Evolutionary conservation across 2,888 invertebrate species (phyloP), one percentile per base, ranked within the genome.

Genomic region (Scaptomyza reducta): DNA sequence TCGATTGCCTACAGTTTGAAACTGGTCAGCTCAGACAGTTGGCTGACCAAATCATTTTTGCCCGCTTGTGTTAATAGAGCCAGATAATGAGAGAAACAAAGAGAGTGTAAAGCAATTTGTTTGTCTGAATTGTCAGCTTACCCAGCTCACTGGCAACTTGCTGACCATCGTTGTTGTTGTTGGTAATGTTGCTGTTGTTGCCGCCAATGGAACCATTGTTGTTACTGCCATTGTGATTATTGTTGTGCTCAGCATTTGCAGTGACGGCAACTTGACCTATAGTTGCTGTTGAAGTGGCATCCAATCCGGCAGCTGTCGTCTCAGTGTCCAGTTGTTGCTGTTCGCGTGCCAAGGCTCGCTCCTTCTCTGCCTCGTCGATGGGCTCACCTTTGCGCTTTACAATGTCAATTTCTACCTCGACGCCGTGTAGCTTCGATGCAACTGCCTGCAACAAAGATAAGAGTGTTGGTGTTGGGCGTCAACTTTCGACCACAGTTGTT

Each of bases 341-440:
- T 46, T 88, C 87, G 35, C 87, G 77, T 59, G 76, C 71, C 68
- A 87, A 62, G 18, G 84, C 89, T 38, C 90, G 87, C 42, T 81
- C 77, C 60, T 85, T 89, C 25, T 90, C 91, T 42, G 90, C 89
- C 56, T 90, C 91, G 63, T 90, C 90, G 62, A 92, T 88, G 61
- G 91, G 91, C 88, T 96, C 96, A 70, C 96, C 95, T 90, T 97
- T 97, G 1, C 96, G 95, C 92, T 97, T 96, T 75, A 97, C 92
- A 67, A 99, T 96, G 89, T 97, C 95, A 82, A 99, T 97, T 88
- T 97, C 96, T 18, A 99, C 97, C 90, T 98, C 97, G 0, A 97
- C 97, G 77, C 95, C 95, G 90, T 98, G 99, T 29, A 99, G 94
- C 90, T 97, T 96, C 86, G 96, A 96, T 41, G 99, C 98, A 31